A percentile compares a stretch with the other conserved stretches of the same genome.
These are phyloP conservation scores for Zygogramma bicolorata DNA, from an alignment of 2,888 invertebrate species.

Conservation along the genomic window DNA sequence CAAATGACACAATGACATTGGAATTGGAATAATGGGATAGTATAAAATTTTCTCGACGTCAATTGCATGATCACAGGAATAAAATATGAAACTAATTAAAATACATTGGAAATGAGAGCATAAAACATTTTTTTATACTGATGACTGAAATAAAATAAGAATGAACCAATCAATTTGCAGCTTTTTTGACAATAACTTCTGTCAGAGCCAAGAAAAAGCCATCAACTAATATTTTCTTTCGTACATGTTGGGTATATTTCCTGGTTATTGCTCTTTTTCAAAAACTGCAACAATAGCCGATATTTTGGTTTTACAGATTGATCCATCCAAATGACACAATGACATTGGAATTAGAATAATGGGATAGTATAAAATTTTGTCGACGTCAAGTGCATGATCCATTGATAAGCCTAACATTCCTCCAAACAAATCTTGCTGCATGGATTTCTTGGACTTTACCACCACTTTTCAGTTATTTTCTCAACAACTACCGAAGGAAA, in stretches of 20 bases:
- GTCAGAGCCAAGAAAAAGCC: constrained; percentile 53
- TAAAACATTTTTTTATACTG: too few relatives aligned
- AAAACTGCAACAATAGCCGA: constrained; percentile 48
- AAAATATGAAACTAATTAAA: too few relatives aligned
- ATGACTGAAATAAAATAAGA: too few relatives aligned
- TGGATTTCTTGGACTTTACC: constrained; percentile 51
- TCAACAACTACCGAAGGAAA: constrained; percentile 38
- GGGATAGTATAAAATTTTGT: constrained; percentile 44
- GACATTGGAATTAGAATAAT: constrained; percentile 46
- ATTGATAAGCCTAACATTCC: constrained; percentile 48
- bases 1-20: constrained; percentile 51
- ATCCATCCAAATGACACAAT: constrained; percentile 53
- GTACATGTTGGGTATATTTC: constrained; percentile 26
- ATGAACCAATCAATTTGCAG: too few relatives aligned
- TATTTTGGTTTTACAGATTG: constrained; percentile 53
- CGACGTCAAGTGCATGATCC: constrained; percentile 37
- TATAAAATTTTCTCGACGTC: constrained; percentile 40
- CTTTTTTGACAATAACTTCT: too few relatives aligned
- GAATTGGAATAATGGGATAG: constrained; percentile 44
- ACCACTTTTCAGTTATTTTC: constrained; percentile 41
- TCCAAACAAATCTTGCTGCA: constrained; percentile 55
- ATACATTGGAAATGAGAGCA: too few relatives aligned
- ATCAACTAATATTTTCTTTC: constrained; percentile 49
- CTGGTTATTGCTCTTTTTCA: constrained; percentile 27
- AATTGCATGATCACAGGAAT: too few relatives aligned